Percentiles rank a stretch among this genome's conserved stretches.
Conservation (phyloP, 2,113 vertebrate species). For the Chlorodrepanis virens region DNA sequence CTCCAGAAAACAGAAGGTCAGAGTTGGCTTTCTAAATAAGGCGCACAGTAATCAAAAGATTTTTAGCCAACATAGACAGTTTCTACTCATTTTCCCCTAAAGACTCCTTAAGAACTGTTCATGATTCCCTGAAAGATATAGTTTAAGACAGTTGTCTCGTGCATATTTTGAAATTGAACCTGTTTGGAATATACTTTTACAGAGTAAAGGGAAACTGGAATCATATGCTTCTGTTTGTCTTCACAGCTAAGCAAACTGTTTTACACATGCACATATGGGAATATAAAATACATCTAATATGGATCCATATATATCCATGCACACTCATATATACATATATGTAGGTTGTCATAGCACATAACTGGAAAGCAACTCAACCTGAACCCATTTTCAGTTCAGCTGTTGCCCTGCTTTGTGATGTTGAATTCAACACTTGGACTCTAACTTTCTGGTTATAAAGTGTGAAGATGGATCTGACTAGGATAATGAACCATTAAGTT, state of each 20-base stretch:
- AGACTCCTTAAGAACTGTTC: not conserved
- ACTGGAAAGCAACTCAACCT: not conserved
- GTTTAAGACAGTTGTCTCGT: not conserved
- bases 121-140: not conserved
- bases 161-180: not conserved
- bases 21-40: not conserved
- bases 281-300: not conserved
- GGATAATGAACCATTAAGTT: not conserved
- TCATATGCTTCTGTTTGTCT: not conserved
- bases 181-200: not conserved
- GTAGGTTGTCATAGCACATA: not conserved
- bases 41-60: not conserved
- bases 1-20: not conserved
- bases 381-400: not conserved
- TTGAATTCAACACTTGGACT: not conserved
- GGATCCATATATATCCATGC: not conserved
- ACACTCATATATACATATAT: not conserved
- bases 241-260: not conserved
- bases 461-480: not conserved
- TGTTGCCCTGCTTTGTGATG: not conserved
- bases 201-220: not conserved
- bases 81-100: not conserved
- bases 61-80: not conserved
- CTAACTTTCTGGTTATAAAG: not conserved
- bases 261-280: not conserved